Base-by-base conservation (phyloP, 2,797 vertebrate genomes). In the Hybognathus amarus region DNA sequence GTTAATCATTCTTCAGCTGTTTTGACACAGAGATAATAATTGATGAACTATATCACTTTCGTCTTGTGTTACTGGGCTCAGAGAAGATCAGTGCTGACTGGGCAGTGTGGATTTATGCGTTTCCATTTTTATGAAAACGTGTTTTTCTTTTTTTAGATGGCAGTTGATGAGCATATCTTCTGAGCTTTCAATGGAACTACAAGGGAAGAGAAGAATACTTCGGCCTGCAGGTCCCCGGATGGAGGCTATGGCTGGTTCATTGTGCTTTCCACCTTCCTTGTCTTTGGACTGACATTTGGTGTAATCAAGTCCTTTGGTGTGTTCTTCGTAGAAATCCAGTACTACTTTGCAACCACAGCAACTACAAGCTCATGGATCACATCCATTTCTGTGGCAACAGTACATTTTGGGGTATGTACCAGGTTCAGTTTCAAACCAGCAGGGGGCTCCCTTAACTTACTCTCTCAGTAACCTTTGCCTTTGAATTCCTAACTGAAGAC, bases 281-380 rank as follows among this genome's bases (percentile, higher is more conserved):
- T 92, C 36, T 94, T 93, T 24, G 90, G 92, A 6, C 63, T 94
- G 84, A 93, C 90, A 1, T 94, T 94, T 27, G 91, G 93, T 42
- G 91, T 93, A 47, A 90, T 93, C 63, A 92, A 94, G 80, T 71
- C 90, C 5, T 94, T 94, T 47, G 91, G 92, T 56, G 90, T 94
- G 6, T 93, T 94, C 81, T 93, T 85, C 18, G 88, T 94, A 38
- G 92, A 91, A 78, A 92, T 93, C 80, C 88, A 92, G 1, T 33
- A 54, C n/a, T 87, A 91, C 89, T 94, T 93, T 85, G 78, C 85
- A 80, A 91, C 89, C 63, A 92, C 92, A 38, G 93, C 90, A 5
- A 91, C 92, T 27, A 90, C 50, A 68, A 90, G 89, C 47, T 93
- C 94, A 13, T 93, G 92, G 94, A 92, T 94, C 80, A 92, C 92